Evolutionary conservation across 2,113 vertebrate genomes (phyloP), one percentile per base, ranked within the genome.

Genomic region (Archocentrus centrarchus): DNA sequence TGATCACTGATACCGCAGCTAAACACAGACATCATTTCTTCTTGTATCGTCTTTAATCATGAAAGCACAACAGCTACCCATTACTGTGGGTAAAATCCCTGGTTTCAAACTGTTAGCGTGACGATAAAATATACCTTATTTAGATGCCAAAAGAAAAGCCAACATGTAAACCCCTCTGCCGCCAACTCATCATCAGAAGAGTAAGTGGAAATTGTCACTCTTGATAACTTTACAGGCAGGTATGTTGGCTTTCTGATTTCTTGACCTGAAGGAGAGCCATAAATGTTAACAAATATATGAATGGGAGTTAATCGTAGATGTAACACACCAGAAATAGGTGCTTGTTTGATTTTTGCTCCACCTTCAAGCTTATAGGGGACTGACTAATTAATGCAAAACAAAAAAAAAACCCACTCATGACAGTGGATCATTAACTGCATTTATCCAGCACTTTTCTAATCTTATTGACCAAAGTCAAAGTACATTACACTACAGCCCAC

Each of bases 41-140:
- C 63, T 60, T 84, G 85, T 53, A 80, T 59, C 7, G 14, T 59
- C 27, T 79, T 64, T 50, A 70, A 57, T 82, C 79, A 53, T 60
- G 68, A 75, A 62, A 81, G 50, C 27, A 24, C 53, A 10, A 76
- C 57, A 83, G 70, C 62, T 82, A 91, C 77, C 61, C 24, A 24
- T 24, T 55, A 35, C 63, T 22, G n/a, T 7, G 66, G 6, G 27
- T 20, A 13, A 44, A 32, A 53, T 73, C 53, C 20, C 66, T 73
- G 66, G 1, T 13, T 73, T 53, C 50, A 73, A 32, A 53, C 44
- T 32, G 70, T 68, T 70, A 22, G 57, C 39, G 32, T 35, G 55
- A 80, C 5, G 30, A 85, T 83, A 85, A 75, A 81, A 89, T 55
- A 61, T 7, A 84, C 41, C 58, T 84, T n/a, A 89, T 80, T 86